phyloP scores from a whole-genome alignment of 2,113 vertebrate species.

The Sitta europaea region DNA sequence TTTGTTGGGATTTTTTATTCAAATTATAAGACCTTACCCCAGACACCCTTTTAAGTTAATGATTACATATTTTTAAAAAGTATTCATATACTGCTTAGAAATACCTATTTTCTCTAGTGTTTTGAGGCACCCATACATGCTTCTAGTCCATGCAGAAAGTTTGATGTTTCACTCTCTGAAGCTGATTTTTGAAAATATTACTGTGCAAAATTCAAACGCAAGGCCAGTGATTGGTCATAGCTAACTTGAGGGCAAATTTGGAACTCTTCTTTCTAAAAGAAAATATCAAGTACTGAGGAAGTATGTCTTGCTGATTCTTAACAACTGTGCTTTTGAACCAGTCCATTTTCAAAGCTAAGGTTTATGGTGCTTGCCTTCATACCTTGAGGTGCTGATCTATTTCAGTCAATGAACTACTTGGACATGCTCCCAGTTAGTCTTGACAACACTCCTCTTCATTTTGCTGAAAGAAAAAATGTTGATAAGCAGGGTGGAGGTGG shows the following conservation, averaged over 20 bases:
- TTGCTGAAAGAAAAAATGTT: background rate
- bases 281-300: background rate
- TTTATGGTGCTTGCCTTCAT: background rate
- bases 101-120: background rate
- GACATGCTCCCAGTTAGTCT: background rate
- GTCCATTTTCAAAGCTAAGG: background rate
- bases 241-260: background rate
- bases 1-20: background rate
- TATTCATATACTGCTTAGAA: background rate
- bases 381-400: background rate
- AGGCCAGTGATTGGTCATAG: background rate
- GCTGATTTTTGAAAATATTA: background rate
- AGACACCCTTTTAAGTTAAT: background rate
- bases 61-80: accelerated
- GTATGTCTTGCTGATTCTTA: background rate
- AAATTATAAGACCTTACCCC: background rate
- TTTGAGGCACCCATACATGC: background rate
- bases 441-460: background rate
- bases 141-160: background rate
- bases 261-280: background rate
- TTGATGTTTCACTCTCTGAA: background rate
- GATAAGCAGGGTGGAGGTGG: background rate
- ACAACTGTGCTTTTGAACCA: background rate
- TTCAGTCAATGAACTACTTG: background rate
- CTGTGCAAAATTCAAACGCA: background rate